Evolutionary conservation across 2,888 invertebrate genomes (phyloP).

Genomic region (Lathronympha strigana): DNA sequence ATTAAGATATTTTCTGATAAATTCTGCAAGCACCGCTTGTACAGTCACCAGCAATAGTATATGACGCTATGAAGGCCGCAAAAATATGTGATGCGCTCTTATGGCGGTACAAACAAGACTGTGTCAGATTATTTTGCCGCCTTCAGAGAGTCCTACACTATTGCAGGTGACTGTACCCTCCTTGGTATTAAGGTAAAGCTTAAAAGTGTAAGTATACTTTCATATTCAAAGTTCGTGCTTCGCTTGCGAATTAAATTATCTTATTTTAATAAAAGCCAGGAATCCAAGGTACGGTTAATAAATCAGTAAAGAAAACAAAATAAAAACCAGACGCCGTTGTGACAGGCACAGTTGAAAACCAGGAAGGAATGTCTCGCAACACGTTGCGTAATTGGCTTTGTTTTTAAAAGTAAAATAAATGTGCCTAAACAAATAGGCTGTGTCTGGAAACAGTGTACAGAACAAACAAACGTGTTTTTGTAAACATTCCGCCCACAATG

Average conservation of each 20-base stretch:
- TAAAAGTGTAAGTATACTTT: background rate
- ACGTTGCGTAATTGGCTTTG: constrained; percentile 2
- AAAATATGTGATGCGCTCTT: too few species aligned
- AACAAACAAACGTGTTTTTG: constrained; percentile 25
- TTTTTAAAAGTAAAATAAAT: constrained; percentile 23
- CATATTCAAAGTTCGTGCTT: background rate
- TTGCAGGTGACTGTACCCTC: too few species aligned
- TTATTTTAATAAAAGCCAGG: background rate
- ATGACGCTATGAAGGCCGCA: too few species aligned
- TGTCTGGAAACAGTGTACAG: constrained; percentile 28
- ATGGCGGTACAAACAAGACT: too few species aligned
- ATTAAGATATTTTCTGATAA: background rate
- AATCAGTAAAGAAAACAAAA: constrained; percentile 1
- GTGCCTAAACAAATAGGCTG: constrained; percentile 21
- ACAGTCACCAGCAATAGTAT: too few species aligned
- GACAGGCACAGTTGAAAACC: constrained; percentile 23
- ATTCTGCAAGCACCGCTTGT: background rate
- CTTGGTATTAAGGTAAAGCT: too few species aligned
- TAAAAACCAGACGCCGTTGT: constrained; percentile 15
- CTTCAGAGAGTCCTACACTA: too few species aligned
- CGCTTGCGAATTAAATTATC: background rate
- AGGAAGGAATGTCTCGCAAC: constrained; percentile 12
- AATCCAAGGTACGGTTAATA: background rate
- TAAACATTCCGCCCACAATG: constrained; percentile 26
- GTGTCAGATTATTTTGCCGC: too few species aligned